Evolutionary conservation across 64 coral and sea anemone species (phyloP).

Genomic region (Acropora yongei): DNA sequence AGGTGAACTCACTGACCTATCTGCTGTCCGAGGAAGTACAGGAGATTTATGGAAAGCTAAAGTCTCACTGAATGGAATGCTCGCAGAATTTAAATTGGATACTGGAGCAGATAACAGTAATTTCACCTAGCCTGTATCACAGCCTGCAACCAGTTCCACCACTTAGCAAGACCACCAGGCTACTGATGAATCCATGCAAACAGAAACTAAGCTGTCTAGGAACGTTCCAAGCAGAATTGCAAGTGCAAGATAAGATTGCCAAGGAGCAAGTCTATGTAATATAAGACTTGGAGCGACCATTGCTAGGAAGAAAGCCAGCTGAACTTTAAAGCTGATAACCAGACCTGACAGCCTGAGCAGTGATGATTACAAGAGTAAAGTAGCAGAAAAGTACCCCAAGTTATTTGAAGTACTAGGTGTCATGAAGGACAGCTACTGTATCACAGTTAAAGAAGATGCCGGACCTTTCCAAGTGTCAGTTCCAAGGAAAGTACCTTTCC

Average conservation of each 20-base stretch:
- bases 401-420: constrained; percentile 53
- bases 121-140: not conserved
- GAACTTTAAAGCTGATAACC: constrained; percentile 41
- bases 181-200: no score
- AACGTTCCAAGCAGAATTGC: no score
- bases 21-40: not conserved
- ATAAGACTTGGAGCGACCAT: constrained; percentile 33
- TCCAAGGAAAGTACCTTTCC: constrained; percentile 73
- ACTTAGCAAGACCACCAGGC: no score
- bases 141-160: not conserved
- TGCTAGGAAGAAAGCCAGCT: constrained; percentile 43
- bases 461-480: constrained; percentile 49
- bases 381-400: constrained; percentile 52
- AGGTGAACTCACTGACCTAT: not conserved
- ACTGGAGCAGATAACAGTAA: not conserved
- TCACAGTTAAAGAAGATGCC: constrained; percentile 58
- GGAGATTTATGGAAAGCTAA: not conserved
- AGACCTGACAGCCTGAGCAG: constrained; percentile 12
- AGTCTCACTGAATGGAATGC: not conserved
- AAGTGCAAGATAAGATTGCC: not conserved
- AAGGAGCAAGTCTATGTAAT: constrained; percentile 40
- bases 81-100: not conserved
- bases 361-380: constrained; percentile 10
- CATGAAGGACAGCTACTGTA: constrained; percentile 49
- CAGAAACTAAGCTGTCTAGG: no score